Base-by-base conservation (phyloP, 2,113 vertebrate genomes). In the Oryctolagus cuniculus region DNA sequence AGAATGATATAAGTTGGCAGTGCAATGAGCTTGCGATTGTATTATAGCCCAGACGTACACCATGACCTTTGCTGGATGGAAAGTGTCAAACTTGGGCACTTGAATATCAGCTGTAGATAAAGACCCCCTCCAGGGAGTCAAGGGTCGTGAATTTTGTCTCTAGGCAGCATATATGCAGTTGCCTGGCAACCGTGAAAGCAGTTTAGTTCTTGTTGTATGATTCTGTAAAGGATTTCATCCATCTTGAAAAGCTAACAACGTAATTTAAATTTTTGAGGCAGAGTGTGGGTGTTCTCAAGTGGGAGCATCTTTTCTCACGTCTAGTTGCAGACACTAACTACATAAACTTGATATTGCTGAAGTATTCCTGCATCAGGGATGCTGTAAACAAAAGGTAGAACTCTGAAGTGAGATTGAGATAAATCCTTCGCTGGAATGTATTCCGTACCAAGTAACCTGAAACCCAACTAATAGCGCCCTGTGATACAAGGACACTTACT, bases 71-170 rank as follows among this genome's bases (percentile, higher is more conserved):
- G 92, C 31, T 96, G 90, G 51, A 72, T 96, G 77, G 82, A 19
- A 95, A 93, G 88, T 96, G 96, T 97, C 95, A 95, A 61, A 91
- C 80, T 84, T 95, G 86, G 92, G 83, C 89, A 86, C 63, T 82
- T 69, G 72, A 72, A 55, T 94, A 97, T 94, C 84, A 58, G 83
- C 64, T 91, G 53, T 87, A 72, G 66, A 82, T 81, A 96, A 96
- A 92, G 92, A 89, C 49, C 69, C 36, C 80, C 22, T 58, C 36
- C 75, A 51, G 73, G 67, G 72, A 96, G 95, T 95, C 87, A 95
- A 91, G 84, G 95, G 97, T 98, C 91, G 94, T 96, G 94, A 67
- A 96, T 98, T 98, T 94, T 96, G 93, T 97, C 96, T 97, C 96
- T 95, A 96, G 91, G 94, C 92, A 96, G 95, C 96, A 84, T 96